phyloP scores from a whole-genome alignment of 2,888 invertebrate species.

The Netelia virgata region DNA sequence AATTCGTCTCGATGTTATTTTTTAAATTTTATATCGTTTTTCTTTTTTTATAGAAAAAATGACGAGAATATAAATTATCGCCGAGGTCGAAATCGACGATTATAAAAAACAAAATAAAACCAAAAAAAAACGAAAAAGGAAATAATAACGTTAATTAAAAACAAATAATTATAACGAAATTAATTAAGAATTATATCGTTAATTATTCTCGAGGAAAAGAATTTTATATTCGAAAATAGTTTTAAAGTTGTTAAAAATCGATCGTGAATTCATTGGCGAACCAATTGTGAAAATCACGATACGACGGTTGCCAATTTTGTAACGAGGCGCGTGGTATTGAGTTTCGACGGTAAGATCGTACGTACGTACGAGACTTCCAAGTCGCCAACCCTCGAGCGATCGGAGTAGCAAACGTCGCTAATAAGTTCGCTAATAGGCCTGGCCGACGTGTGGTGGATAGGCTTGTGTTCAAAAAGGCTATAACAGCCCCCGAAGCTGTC shows the following conservation, averaged over 20 bases:
- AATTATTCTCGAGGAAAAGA: neutral
- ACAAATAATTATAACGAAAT: neutral
- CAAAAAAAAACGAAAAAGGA: neutral
- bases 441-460: conserved; percentile 63
- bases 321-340: neutral
- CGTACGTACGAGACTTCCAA: conserved; percentile 22
- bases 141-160: neutral
- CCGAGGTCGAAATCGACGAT: neutral
- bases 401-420: conserved; percentile 63
- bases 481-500: conserved; percentile 51
- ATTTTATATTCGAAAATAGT: too few species aligned
- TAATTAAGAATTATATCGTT: neutral
- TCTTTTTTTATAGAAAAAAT: too few species aligned
- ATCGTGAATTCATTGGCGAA: neutral
- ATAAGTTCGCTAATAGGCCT: conserved; percentile 71
- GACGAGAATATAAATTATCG: too few species aligned
- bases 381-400: conserved; percentile 49
- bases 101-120: too few species aligned
- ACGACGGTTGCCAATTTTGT: neutral
- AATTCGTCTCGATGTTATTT: neutral
- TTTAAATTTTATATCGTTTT: too few species aligned
- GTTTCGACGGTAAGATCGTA: conserved; percentile 31
- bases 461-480: conserved; percentile 46
- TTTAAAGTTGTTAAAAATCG: too few species aligned
- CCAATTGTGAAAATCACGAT: neutral